Base-by-base conservation (phyloP, 2,113 vertebrate genomes). In the human region DNA sequence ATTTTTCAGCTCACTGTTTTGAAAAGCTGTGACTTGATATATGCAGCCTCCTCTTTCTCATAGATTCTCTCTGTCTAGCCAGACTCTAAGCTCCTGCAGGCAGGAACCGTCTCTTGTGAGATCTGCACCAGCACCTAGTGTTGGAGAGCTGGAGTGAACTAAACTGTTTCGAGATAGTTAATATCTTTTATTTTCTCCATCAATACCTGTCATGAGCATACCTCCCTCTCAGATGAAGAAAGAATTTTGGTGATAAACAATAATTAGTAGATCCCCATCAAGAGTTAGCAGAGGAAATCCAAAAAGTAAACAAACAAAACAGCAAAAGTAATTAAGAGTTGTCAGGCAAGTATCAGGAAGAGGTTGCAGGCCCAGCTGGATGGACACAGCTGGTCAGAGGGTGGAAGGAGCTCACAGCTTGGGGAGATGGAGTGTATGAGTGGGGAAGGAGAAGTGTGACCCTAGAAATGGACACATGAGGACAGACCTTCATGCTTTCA, bases 151-250 rank as follows among this genome's bases (percentile, higher is more conserved):
- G 84, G 59, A 50, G 22, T 43, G 64, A 75, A 59, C 27, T 48
- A 75, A 92, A 80, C 73, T 45, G 38, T 64, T 27, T 94, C 22
- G 9, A 75, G 61, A n/a, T 80, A 1, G 6, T 12, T 40, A 5
- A 17, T 91, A 32, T 48, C 52, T 93, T 61, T n/a, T 45, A 84
- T 91, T 91, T 75, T 64, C 72, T 43, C 11, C 5, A 27, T 61
- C 5, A 68, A 1, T 16, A 72, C 13, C 8, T 89, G 78, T 85
- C 13, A 2, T 8, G 45, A 85, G 35, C 57, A 32, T 7, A 61
- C 50, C 18, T 89, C 25, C 48, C 12, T 52, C 45, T 68, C 32
- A 64, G 32, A 59, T 27, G 17, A 64, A 91, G n/a, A 59, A 89
- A 73, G 18, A 75, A 12, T 59, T 30, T 84, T 22, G 18, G 50